Evolutionary conservation across 1,140 invertebrate genomes (phyloP).

Genomic region (Archivesica marissinica): DNA sequence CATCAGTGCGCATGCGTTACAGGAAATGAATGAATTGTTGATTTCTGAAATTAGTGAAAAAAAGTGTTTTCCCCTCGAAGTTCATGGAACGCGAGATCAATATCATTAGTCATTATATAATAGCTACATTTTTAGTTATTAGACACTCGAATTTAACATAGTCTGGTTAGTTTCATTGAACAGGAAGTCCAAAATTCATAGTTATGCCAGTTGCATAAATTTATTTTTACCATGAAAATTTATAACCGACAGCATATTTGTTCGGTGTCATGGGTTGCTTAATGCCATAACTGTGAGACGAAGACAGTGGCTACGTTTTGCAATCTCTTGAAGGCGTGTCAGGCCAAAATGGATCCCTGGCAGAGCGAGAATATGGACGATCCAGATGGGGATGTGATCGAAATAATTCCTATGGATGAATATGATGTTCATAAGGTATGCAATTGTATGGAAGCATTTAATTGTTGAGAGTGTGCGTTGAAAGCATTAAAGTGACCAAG

Average conservation of each 20-base stretch:
- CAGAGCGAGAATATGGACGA: conserved; percentile 49
- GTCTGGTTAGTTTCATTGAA: background rate
- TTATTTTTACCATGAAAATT: background rate
- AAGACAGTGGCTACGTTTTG: conserved; percentile 54
- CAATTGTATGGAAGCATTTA: background rate
- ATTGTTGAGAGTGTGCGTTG: too few species aligned
- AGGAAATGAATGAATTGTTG: conserved; percentile 41
- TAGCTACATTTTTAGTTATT: background rate
- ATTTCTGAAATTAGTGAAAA: conserved; percentile 32
- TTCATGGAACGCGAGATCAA: background rate
- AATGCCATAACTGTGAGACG: background rate
- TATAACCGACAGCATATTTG: background rate
- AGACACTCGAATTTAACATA: too few species aligned
- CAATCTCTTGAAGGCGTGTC: conserved; percentile 42
- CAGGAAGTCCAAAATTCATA: background rate
- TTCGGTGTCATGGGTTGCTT: background rate
- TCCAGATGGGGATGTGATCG: conserved; percentile 72
- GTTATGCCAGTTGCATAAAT: conserved; percentile 12
- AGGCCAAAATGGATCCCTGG: conserved; percentile 59
- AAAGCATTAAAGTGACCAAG: too few species aligned
- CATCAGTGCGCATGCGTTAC: conserved; percentile 40
- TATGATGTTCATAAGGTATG: conserved; percentile 74
- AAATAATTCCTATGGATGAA: conserved; percentile 74
- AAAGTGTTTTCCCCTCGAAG: background rate
- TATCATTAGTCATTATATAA: background rate